A percentile compares a stretch with the other conserved stretches of the same genome.
Conservation (phyloP, 2,888 invertebrate genomes). For the Leucoma salicis region DNA sequence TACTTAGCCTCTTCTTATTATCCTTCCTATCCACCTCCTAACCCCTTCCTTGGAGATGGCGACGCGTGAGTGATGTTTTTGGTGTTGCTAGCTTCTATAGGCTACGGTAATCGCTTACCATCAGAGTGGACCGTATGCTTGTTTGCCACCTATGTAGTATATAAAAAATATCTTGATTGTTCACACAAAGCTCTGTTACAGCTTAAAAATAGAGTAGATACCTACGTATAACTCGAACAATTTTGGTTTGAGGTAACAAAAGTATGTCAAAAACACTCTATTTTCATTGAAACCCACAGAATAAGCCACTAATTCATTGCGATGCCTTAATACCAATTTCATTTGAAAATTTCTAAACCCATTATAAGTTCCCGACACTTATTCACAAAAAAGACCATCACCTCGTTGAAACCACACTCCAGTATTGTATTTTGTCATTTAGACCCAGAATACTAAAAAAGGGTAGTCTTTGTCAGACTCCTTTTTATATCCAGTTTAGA, state of each 20-base stretch:
- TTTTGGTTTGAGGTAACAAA: not conserved
- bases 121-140: too few relatives aligned
- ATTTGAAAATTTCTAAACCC: not conserved
- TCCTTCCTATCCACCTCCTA: too few relatives aligned
- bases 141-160: too few relatives aligned
- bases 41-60: too few relatives aligned
- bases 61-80: too few relatives aligned
- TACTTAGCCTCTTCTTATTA: too few relatives aligned
- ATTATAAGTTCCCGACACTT: constrained; percentile 4
- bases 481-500: constrained; percentile 30
- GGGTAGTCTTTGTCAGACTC: constrained; percentile 40
- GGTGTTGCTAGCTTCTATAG: too few relatives aligned
- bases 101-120: too few relatives aligned
- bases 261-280: not conserved
- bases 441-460: constrained; percentile 41
- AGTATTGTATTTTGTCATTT: constrained; percentile 41
- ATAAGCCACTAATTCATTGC: not conserved
- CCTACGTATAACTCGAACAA: not conserved
- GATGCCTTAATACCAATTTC: not conserved
- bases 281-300: not conserved
- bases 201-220: not conserved
- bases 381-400: constrained; percentile 16
- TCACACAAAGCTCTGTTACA: not conserved
- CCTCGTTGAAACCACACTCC: constrained; percentile 30
- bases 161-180: too few relatives aligned